A percentile compares a stretch with the other conserved stretches of the same genome.
phyloP scores from a whole-genome alignment of 2,888 invertebrate genomes.

The Diaphora mendica region DNA sequence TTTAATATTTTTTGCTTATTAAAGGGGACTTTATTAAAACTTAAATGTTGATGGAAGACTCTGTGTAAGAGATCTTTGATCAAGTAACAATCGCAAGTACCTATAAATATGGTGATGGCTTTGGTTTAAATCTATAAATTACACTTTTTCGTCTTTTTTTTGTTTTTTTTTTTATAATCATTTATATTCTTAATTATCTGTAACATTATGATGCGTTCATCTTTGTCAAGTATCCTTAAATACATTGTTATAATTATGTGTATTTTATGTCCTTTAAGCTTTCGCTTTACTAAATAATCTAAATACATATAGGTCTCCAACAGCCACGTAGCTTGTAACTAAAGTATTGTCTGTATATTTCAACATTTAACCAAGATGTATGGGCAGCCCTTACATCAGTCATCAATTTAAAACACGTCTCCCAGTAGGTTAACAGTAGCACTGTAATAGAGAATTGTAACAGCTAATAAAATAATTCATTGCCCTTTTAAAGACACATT shows the following conservation, averaged over 20 bases:
- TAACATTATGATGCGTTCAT: too few species aligned
- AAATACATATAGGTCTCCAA: not conserved
- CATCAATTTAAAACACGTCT: slow-evolving; percentile 1
- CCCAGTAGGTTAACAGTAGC: slow-evolving; percentile 9
- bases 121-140: not conserved
- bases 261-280: too few species aligned
- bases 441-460: slow-evolving; percentile 6
- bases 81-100: too few species aligned
- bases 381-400: not conserved
- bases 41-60: too few species aligned
- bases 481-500: slow-evolving; percentile 12
- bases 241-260: too few species aligned
- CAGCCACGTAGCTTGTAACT: not conserved
- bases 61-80: too few species aligned
- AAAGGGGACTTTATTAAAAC: too few species aligned
- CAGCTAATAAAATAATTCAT: slow-evolving; percentile 4
- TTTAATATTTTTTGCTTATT: too few species aligned
- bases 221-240: too few species aligned
- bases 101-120: too few species aligned
- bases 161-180: not conserved
- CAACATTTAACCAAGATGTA: not conserved
- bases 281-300: too few species aligned
- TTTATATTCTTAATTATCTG: too few species aligned
- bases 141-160: not conserved
- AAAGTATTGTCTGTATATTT: not conserved